These are phyloP conservation scores for Plutella xylostella DNA, from an alignment of 2,888 invertebrate genomes.

Conservation along the genomic window DNA sequence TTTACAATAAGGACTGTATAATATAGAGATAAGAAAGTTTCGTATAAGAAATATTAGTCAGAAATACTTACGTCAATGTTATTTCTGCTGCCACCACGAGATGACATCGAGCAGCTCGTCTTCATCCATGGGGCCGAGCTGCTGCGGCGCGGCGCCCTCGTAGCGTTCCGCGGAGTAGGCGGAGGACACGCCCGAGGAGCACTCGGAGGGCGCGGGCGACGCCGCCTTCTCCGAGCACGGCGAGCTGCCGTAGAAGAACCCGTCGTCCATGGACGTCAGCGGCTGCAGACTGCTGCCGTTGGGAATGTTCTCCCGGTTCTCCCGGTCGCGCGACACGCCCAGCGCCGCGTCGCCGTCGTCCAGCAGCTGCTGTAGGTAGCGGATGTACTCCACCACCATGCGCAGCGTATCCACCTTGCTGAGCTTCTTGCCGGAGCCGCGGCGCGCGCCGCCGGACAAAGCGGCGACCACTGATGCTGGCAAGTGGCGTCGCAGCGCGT, in stretches of 20 bases:
- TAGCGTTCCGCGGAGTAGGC: slow-evolving; percentile 58
- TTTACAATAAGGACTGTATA: neutral
- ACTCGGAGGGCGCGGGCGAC: slow-evolving; percentile 80
- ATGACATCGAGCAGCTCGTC: slow-evolving; percentile 90
- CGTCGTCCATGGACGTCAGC: slow-evolving; percentile 61
- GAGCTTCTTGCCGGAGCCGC: slow-evolving; percentile 86
- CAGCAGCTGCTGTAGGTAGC: slow-evolving; percentile 83
- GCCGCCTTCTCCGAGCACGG: slow-evolving; percentile 76
- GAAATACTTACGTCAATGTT: slow-evolving; percentile 40
- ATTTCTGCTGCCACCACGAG: slow-evolving; percentile 85
- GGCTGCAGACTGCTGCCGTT: slow-evolving; percentile 41
- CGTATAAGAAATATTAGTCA: slow-evolving; percentile 5
- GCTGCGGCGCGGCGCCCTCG: slow-evolving; percentile 55
- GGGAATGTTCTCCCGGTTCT: slow-evolving; percentile 61
- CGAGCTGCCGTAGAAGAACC: slow-evolving; percentile 59
- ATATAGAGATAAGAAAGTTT: slow-evolving; percentile 5
- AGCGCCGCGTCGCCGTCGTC: slow-evolving; percentile 77
- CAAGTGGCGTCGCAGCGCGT: slow-evolving; percentile 88
- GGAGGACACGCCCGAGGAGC: slow-evolving; percentile 72
- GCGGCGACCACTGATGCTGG: slow-evolving; percentile 84
- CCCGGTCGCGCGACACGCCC: slow-evolving; percentile 53
- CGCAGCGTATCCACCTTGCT: slow-evolving; percentile 91
- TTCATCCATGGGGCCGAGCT: slow-evolving; percentile 83
- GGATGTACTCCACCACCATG: slow-evolving; percentile 92
- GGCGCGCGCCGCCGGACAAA: slow-evolving; percentile 71